Conservation (phyloP, 2,113 vertebrate genomes). For the Platycercus adscitus region DNA sequence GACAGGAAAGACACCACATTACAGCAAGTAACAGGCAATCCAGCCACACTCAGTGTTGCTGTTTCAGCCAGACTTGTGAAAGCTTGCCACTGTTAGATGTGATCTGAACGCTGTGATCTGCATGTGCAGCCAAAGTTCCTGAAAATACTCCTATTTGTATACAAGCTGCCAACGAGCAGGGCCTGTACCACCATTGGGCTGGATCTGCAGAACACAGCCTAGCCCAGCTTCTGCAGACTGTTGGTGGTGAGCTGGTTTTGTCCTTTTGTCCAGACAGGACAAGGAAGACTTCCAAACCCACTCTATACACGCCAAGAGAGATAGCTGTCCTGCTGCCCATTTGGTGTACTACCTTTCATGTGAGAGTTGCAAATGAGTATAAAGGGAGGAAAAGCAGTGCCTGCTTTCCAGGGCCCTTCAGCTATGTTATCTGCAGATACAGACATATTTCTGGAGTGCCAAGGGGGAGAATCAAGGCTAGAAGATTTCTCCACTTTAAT, state of each 20-base stretch:
- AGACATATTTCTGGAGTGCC: not conserved
- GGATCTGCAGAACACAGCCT: not conserved
- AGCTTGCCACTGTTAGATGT: not conserved
- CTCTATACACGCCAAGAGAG: not conserved
- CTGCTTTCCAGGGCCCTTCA: not conserved
- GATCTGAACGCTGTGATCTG: not conserved
- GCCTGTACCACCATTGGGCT: not conserved
- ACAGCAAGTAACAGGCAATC: not conserved
- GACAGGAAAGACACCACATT: not conserved
- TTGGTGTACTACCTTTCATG: not conserved
- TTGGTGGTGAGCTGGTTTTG: not conserved
- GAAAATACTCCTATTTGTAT: not conserved
- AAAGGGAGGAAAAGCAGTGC: not conserved
- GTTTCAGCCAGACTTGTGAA: not conserved
- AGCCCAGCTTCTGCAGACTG: not conserved
- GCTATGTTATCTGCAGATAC: not conserved
- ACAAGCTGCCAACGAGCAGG: not conserved
- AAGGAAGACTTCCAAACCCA: not conserved
- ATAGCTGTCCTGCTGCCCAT: not conserved
- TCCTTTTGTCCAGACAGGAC: not conserved
- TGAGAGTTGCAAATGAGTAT: not conserved
- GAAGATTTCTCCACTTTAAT: not conserved
- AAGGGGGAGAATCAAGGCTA: not conserved
- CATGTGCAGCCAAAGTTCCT: not conserved
- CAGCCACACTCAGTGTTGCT: not conserved